phyloP scores from a whole-genome alignment of 2,113 vertebrate species.

The Lanius collurio region DNA sequence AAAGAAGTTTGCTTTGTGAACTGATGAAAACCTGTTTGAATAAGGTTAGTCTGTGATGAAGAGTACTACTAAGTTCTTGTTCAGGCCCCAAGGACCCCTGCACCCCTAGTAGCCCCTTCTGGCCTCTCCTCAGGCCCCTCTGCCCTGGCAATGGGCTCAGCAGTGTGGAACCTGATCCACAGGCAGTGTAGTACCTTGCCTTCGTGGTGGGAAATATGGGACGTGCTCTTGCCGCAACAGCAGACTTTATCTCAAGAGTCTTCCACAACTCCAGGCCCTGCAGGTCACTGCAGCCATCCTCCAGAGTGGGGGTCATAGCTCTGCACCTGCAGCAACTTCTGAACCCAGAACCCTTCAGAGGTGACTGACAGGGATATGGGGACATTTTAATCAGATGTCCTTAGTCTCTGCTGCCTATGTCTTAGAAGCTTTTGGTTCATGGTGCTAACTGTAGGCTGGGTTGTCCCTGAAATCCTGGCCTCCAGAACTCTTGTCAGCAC shows the following conservation, averaged over 20 bases:
- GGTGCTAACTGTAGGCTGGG: background rate
- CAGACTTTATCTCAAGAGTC: background rate
- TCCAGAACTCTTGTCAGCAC: background rate
- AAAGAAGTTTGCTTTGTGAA: background rate
- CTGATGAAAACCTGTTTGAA: background rate
- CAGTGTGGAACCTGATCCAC: background rate
- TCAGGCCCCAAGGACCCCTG: too few species aligned
- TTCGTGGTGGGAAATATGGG: background rate
- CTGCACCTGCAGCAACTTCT: background rate
- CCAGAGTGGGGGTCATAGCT: background rate
- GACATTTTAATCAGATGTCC: background rate
- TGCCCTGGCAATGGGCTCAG: background rate
- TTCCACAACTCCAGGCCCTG: background rate
- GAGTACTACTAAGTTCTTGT: background rate
- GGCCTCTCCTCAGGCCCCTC: rapidly evolving
- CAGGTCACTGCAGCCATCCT: background rate
- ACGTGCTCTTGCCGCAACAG: background rate
- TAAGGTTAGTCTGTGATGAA: background rate
- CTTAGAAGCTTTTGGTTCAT: background rate
- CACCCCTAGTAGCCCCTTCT: background rate
- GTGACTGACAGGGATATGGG: background rate
- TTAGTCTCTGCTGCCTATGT: background rate
- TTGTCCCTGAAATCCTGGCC: background rate
- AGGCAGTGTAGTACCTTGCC: background rate
- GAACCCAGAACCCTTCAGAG: background rate